These are phyloP conservation scores for Tachysurus vachellii DNA, from an alignment of 2,113 vertebrate species.

Conservation along the genomic window DNA sequence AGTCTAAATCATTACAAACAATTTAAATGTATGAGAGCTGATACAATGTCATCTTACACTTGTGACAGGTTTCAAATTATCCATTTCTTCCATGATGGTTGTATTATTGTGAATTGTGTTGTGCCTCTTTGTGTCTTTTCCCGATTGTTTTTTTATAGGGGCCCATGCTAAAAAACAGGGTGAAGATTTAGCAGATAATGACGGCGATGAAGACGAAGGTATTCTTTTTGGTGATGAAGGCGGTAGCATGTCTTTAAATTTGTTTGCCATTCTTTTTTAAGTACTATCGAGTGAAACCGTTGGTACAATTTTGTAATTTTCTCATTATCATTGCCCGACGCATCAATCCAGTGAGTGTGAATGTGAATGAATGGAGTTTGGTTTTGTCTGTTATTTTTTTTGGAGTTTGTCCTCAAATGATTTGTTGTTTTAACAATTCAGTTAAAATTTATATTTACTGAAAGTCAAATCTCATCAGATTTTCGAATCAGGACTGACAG, in stretches of 20 bases:
- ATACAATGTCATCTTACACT: background rate
- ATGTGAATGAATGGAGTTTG: conserved; percentile 15
- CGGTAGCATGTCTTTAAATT: conserved; percentile 82
- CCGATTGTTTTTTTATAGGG: conserved; percentile 88
- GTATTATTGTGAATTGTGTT: conserved; percentile 93
- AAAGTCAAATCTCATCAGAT: background rate
- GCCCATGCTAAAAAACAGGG: conserved; percentile 99
- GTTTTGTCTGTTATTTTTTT: background rate
- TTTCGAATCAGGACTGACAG: background rate
- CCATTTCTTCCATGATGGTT: conserved; percentile 69
- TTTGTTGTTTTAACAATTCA: background rate
- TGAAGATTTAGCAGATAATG: conserved; percentile 99
- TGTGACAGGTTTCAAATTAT: conserved; percentile 37
- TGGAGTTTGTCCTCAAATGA: background rate
- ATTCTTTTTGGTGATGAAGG: conserved; percentile 87
- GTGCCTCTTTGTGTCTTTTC: conserved; percentile 81
- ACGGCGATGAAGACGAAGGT: conserved; percentile 99
- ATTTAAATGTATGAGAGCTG: conserved; percentile 12
- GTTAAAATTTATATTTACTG: background rate
- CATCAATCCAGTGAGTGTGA: conserved; percentile 51
- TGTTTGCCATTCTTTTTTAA: conserved; percentile 30
- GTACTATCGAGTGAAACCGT: conserved; percentile 41
- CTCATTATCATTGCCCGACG: conserved; percentile 48
- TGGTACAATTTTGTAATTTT: conserved; percentile 31
- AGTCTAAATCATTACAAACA: background rate